Percentiles rank a stretch among this genome's conserved stretches.
Conservation (phyloP, 2,797 vertebrate species). For the Alcedo atthis region DNA sequence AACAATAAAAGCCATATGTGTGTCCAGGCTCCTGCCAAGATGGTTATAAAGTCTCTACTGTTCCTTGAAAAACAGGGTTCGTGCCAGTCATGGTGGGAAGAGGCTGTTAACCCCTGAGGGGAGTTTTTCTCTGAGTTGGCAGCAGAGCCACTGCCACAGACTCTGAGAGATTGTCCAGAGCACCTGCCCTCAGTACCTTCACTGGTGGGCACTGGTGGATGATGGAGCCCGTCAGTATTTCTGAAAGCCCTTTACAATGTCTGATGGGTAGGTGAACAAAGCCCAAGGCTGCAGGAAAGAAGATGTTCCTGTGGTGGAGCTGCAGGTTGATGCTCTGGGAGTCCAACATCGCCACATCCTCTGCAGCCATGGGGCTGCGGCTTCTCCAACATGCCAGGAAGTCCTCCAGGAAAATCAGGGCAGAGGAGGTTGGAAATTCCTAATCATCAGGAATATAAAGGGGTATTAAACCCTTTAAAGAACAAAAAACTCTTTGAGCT, state of each 20-base stretch:
- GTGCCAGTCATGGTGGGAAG: not conserved
- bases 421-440: not conserved
- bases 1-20: conserved; percentile 52
- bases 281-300: rapidly evolving
- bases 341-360: rapidly evolving
- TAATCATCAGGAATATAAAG: not conserved
- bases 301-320: not conserved
- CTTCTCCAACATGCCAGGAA: not conserved
- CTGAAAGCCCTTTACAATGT: not conserved
- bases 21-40: conserved; percentile 20
- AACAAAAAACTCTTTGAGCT: not conserved
- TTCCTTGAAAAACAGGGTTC: conserved; percentile 31
- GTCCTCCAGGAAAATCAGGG: not conserved
- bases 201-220: not conserved
- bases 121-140: not conserved
- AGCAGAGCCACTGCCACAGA: not conserved
- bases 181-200: rapidly evolving
- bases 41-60: conserved; percentile 25
- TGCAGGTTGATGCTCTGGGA: rapidly evolving
- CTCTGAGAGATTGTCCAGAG: not conserved
- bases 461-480: not conserved
- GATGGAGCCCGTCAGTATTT: not conserved
- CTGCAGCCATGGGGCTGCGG: rapidly evolving
- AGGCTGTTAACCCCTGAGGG: conserved; percentile 26
- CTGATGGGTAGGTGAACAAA: rapidly evolving